Percentiles rank a stretch among this genome's conserved stretches.
Conservation (phyloP, 2,888 invertebrate species). For the Eustalomyia histrio region DNA sequence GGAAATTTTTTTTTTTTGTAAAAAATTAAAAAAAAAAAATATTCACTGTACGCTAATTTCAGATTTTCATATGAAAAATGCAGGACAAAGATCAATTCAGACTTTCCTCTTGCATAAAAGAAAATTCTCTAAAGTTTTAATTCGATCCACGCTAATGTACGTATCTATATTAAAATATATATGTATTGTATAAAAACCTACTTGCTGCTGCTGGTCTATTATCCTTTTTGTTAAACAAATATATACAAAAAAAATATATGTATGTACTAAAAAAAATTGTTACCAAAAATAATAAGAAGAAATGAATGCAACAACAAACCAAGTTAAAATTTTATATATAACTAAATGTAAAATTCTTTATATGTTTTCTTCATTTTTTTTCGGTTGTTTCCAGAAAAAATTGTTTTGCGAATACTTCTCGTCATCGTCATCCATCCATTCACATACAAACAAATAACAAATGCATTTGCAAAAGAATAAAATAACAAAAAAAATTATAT, state of each 20-base stretch:
- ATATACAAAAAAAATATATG: neutral
- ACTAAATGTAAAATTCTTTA: slow-evolving; percentile 51
- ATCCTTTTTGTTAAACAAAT: slow-evolving; percentile 49
- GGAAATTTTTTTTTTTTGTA: too few species aligned
- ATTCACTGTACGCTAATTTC: too few species aligned
- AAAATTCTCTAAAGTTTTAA: too few species aligned
- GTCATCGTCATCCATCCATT: slow-evolving; percentile 18
- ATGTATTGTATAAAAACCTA: slow-evolving; percentile 16
- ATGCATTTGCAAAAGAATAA: neutral
- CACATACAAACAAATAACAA: neutral
- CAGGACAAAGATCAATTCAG: too few species aligned
- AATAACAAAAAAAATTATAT: slow-evolving; percentile 9
- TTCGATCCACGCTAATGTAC: too few species aligned
- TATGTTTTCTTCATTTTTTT: slow-evolving; percentile 60
- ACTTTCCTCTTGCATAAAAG: too few species aligned
- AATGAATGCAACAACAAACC: slow-evolving; percentile 34
- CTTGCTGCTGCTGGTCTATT: slow-evolving; percentile 53
- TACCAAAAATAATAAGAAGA: slow-evolving; percentile 4
- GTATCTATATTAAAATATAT: too few species aligned
- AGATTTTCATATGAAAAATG: too few species aligned
- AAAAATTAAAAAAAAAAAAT: too few species aligned
- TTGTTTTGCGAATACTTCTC: slow-evolving; percentile 29
- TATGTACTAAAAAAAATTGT: neutral
- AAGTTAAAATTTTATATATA: slow-evolving; percentile 49
- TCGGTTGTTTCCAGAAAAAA: slow-evolving; percentile 46